phyloP scores from a whole-genome alignment of 2,888 invertebrate species.

The Pilophorus perplexus region DNA sequence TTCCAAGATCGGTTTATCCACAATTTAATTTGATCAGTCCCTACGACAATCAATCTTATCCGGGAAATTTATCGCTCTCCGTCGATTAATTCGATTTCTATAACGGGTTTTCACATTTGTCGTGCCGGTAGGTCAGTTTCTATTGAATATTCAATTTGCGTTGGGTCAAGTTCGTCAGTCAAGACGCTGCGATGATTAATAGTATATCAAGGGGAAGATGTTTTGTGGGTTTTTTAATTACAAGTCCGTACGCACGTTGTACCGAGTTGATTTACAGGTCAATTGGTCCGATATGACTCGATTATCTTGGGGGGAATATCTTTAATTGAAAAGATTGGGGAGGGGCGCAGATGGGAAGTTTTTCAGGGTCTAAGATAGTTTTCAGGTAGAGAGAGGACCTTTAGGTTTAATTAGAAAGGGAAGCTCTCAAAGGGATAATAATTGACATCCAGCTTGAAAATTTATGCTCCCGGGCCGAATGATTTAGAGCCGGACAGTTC shows the following conservation, averaged over 20 bases:
- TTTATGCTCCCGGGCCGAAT: slow-evolving; percentile 33
- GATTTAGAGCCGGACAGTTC: slow-evolving; percentile 39
- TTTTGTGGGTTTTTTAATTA: slow-evolving; percentile 6
- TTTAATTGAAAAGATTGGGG: slow-evolving; percentile 30
- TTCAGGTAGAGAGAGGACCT: slow-evolving; percentile 40
- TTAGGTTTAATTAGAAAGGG: slow-evolving; percentile 38
- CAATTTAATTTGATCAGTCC: too few species aligned
- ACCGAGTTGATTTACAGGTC: background rate
- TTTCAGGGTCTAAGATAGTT: slow-evolving; percentile 24
- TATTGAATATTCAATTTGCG: too few species aligned
- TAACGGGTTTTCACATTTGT: too few species aligned
- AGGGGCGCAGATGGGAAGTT: slow-evolving; percentile 34
- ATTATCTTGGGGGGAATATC: background rate
- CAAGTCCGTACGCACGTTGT: background rate
- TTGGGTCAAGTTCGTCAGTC: too few species aligned
- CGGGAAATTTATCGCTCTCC: too few species aligned
- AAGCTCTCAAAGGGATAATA: slow-evolving; percentile 40
- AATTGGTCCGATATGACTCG: background rate
- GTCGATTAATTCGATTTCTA: too few species aligned
- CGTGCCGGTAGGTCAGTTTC: too few species aligned
- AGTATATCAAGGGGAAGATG: too few species aligned
- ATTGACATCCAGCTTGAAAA: slow-evolving; percentile 37
- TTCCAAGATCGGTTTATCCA: too few species aligned
- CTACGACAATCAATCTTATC: too few species aligned
- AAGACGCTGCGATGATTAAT: too few species aligned